A percentile compares a stretch with the other conserved stretches of the same genome.
These are phyloP conservation scores for Plebejus anna DNA, from an alignment of 2,888 invertebrate species.

Conservation along the genomic window DNA sequence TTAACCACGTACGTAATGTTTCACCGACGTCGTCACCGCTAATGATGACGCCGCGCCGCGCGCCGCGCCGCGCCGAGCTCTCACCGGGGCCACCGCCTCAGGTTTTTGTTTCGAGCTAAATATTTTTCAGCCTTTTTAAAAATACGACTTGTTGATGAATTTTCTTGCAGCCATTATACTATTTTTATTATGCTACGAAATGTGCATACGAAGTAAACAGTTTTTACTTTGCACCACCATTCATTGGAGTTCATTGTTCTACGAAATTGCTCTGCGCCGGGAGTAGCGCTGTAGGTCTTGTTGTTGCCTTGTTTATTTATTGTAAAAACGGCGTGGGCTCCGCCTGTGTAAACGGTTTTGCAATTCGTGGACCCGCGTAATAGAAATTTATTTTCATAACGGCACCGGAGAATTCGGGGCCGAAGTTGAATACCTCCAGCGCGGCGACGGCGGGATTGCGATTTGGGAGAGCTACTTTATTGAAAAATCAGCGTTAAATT, in stretches of 20 bases:
- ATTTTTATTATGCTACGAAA: slow-evolving; percentile 57
- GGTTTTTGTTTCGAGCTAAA: slow-evolving; percentile 23
- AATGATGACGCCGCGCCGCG: slow-evolving; percentile 56
- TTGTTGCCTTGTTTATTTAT: slow-evolving; percentile 41
- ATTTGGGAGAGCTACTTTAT: slow-evolving; percentile 33
- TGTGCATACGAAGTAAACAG: slow-evolving; percentile 71
- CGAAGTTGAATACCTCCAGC: slow-evolving; percentile 21
- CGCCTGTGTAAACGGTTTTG: slow-evolving; percentile 30
- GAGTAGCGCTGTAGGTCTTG: slow-evolving; percentile 64
- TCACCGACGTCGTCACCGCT: slow-evolving; percentile 61
- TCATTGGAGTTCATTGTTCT: slow-evolving; percentile 74
- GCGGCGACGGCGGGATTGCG: slow-evolving; percentile 5
- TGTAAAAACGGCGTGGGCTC: slow-evolving; percentile 33
- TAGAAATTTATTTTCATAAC: slow-evolving; percentile 30
- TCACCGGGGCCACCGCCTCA: slow-evolving; percentile 32
- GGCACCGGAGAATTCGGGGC: slow-evolving; percentile 5
- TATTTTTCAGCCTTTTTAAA: slow-evolving; percentile 9
- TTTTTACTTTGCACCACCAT: slow-evolving; percentile 71
- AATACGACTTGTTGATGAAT: slow-evolving; percentile 27
- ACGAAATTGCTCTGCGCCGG: slow-evolving; percentile 71
- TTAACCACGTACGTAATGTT: slow-evolving; percentile 53
- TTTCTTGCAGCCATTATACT: slow-evolving; percentile 30
- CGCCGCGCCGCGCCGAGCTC: slow-evolving; percentile 28
- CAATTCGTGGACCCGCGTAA: slow-evolving; percentile 30
- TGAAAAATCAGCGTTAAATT: slow-evolving; percentile 48